Percentiles rank a stretch among this genome's conserved stretches.
Conservation (phyloP, 2,113 vertebrate genomes). For the Acrocephalus arundinaceus region DNA sequence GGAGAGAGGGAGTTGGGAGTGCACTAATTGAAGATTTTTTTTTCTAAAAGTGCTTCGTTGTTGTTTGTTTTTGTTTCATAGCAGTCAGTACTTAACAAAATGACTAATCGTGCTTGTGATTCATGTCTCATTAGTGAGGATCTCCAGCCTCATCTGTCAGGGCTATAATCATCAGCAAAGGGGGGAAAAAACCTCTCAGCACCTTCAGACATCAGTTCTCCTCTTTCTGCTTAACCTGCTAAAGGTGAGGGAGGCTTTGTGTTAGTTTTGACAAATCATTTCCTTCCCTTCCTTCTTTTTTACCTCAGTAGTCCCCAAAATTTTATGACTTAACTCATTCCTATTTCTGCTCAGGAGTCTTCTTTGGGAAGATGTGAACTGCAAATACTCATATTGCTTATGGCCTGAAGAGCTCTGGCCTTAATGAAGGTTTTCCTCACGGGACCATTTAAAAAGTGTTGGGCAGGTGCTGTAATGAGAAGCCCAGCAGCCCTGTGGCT, state of each 20-base stretch:
- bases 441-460: neutral
- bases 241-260: neutral
- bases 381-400: neutral
- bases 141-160: neutral
- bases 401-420: neutral
- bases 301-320: neutral
- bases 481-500: neutral
- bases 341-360: neutral
- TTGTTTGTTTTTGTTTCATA: slow-evolving; percentile 15
- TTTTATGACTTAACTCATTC: neutral
- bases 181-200: neutral
- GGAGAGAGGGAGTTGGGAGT: neutral
- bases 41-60: neutral
- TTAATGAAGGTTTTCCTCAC: neutral
- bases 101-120: slow-evolving; percentile 11
- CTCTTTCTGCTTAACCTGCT: neutral
- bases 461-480: neutral
- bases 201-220: neutral
- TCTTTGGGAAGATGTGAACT: neutral
- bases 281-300: neutral
- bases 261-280: neutral
- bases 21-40: neutral
- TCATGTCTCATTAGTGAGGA: slow-evolving; percentile 23
- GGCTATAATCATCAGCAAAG: neutral
- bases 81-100: slow-evolving; percentile 20